These are phyloP conservation scores for Prietella phreatophila DNA, from an alignment of 2,113 vertebrate genomes.

Conservation along the genomic window DNA sequence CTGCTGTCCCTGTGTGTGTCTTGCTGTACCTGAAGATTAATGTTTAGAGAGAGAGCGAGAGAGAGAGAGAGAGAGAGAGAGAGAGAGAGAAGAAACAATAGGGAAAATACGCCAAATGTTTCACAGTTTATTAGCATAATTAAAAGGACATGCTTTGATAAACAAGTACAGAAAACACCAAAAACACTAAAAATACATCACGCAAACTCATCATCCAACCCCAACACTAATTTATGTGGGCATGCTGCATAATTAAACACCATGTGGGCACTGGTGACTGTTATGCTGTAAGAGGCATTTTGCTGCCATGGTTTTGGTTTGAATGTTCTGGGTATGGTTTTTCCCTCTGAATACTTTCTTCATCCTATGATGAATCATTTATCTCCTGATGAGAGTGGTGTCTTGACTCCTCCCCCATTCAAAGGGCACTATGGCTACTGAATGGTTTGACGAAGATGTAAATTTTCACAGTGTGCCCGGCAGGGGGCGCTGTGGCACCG, in stretches of 20 bases:
- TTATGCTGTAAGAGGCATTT: not conserved
- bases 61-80: no score
- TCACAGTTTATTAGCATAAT: not conserved
- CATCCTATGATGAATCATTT: slow-evolving; percentile 4
- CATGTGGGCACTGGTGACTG: not conserved
- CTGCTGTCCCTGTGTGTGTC: not conserved
- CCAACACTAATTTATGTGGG: no score
- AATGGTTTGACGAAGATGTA: not conserved
- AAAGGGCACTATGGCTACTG: not conserved
- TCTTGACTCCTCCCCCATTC: not conserved
- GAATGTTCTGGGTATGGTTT: not conserved
- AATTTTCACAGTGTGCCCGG: no score
- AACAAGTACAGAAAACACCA: not conserved
- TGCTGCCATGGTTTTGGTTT: not conserved
- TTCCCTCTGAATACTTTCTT: not conserved
- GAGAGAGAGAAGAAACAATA: not conserved
- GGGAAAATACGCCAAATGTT: not conserved
- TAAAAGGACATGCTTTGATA: not conserved
- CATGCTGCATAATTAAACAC: not conserved
- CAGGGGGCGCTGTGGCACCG: no score
- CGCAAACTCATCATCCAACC: not conserved
- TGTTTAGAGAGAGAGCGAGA: not conserved
- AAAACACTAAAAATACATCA: not conserved
- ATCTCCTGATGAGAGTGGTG: not conserved
- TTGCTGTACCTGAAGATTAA: not conserved